Percentiles rank a stretch among this genome's conserved stretches.
phyloP scores from a whole-genome alignment of 2,888 invertebrate species.

The Anorthoa munda region DNA sequence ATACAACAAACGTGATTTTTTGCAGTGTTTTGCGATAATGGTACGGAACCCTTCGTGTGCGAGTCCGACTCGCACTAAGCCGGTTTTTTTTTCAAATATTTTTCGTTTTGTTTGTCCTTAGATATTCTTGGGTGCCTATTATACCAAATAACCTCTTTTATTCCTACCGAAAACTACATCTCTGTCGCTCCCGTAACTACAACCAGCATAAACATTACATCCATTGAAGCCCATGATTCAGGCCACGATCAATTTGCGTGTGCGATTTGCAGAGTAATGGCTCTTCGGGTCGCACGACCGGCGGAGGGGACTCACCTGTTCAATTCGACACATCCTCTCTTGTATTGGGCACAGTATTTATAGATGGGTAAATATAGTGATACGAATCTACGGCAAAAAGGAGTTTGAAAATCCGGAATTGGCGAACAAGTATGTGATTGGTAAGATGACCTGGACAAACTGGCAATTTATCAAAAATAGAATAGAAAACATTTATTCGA shows the following conservation, averaged over 20 bases:
- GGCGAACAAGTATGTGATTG: neutral
- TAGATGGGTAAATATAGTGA: constrained; percentile 7
- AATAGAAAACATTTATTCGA: too few relatives aligned
- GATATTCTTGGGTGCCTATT: too few relatives aligned
- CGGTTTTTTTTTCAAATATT: too few relatives aligned
- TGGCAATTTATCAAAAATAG: too few relatives aligned
- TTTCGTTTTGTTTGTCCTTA: too few relatives aligned
- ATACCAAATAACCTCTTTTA: too few relatives aligned
- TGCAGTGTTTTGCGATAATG: too few relatives aligned
- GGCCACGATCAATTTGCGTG: constrained; percentile 64
- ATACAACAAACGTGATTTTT: too few relatives aligned
- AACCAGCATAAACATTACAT: constrained; percentile 30
- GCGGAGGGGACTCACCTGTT: constrained; percentile 78
- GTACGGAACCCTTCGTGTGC: too few relatives aligned
- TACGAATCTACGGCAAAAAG: neutral
- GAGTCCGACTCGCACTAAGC: too few relatives aligned
- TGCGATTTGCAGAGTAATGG: constrained; percentile 57
- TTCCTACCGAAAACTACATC: neutral
- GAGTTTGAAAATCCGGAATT: neutral
- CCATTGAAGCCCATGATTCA: constrained; percentile 48
- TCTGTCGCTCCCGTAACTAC: neutral
- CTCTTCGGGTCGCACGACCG: constrained; percentile 73
- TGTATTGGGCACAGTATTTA: constrained; percentile 12
- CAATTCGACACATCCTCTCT: constrained; percentile 81
- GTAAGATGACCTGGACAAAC: too few relatives aligned